These are phyloP conservation scores for Hofmannophila pseudospretella DNA, from an alignment of 2,888 invertebrate genomes.

Conservation along the genomic window DNA sequence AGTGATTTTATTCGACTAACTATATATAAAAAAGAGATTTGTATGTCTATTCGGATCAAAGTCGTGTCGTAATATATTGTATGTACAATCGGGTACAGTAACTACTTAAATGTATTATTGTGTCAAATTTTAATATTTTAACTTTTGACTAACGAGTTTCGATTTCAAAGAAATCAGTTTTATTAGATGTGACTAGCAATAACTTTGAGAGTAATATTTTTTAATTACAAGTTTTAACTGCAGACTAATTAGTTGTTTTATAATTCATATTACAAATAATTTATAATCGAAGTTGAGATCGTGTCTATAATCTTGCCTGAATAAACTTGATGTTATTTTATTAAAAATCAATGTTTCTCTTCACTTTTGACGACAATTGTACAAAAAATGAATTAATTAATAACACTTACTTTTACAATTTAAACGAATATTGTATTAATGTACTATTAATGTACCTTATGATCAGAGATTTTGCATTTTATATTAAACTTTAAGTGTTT, in stretches of 20 bases:
- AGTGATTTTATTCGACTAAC: slow-evolving; percentile 29
- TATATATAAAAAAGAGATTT: slow-evolving; percentile 28
- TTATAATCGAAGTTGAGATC: slow-evolving; percentile 36
- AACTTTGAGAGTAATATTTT: slow-evolving; percentile 23
- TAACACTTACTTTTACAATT: slow-evolving; percentile 9
- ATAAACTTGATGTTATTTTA: slow-evolving; percentile 35
- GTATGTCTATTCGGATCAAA: slow-evolving; percentile 18
- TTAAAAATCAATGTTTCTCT: slow-evolving; percentile 16
- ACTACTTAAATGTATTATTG: slow-evolving; percentile 19
- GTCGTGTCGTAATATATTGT: slow-evolving; percentile 18
- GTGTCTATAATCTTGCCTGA: slow-evolving; percentile 62
- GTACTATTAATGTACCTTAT: slow-evolving; percentile 21
- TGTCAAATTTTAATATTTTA: slow-evolving; percentile 35
- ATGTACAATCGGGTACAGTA: slow-evolving; percentile 43
- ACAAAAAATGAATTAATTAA: slow-evolving; percentile 5
- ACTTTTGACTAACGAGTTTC: slow-evolving; percentile 38
- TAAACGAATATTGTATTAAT: slow-evolving; percentile 9
- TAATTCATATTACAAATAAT: slow-evolving; percentile 35
- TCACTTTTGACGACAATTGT: slow-evolving; percentile 8
- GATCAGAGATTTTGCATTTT: slow-evolving; percentile 31
- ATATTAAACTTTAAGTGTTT: slow-evolving; percentile 33
- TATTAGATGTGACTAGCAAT: slow-evolving; percentile 35
- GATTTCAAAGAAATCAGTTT: slow-evolving; percentile 60
- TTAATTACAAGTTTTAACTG: slow-evolving; percentile 23
- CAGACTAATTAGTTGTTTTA: slow-evolving; percentile 31